Percentiles rank a stretch among this genome's conserved stretches.
phyloP scores from a whole-genome alignment of 2,888 invertebrate species.

The Lamellibrachia satsuma region DNA sequence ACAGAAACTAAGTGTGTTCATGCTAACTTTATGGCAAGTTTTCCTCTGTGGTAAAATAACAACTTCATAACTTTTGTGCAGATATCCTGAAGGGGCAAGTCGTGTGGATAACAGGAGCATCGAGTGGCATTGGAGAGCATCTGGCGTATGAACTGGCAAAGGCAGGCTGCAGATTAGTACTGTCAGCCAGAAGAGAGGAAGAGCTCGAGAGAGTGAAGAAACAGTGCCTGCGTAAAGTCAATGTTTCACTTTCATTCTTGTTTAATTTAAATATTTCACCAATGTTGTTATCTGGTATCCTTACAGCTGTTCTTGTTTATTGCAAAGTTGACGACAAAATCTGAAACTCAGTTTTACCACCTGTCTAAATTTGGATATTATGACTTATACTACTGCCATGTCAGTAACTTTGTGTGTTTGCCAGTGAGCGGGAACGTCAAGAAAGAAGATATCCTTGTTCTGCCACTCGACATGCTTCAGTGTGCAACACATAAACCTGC shows the following conservation, averaged over 20 bases:
- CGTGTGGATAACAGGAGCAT: constrained; percentile 86
- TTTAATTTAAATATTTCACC: not conserved
- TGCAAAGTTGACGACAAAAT: not conserved
- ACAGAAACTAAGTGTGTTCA: too few relatives aligned
- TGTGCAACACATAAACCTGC: constrained; percentile 72
- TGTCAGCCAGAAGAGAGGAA: constrained; percentile 75
- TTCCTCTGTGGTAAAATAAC: not conserved
- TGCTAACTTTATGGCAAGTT: not conserved
- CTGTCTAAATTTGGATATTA: too few relatives aligned
- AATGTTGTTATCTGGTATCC: not conserved
- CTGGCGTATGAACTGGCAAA: constrained; percentile 75
- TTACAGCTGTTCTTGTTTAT: not conserved
- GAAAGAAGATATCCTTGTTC: constrained; percentile 74
- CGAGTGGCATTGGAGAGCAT: constrained; percentile 83
- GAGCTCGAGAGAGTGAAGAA: constrained; percentile 76
- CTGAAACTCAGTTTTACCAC: too few relatives aligned
- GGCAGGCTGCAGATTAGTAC: constrained; percentile 74
- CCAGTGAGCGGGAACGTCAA: constrained; percentile 30
- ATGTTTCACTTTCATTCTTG: not conserved
- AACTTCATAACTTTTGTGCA: constrained; percentile 46
- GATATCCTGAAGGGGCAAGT: constrained; percentile 75
- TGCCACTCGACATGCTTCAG: constrained; percentile 77
- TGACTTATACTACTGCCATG: too few relatives aligned
- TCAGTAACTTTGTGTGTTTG: not conserved
- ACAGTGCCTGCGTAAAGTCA: constrained; percentile 47